A percentile compares a stretch with the other conserved stretches of the same genome.
Conservation (phyloP, 2,797 vertebrate species). For the Coregonus ussuriensis region DNA sequence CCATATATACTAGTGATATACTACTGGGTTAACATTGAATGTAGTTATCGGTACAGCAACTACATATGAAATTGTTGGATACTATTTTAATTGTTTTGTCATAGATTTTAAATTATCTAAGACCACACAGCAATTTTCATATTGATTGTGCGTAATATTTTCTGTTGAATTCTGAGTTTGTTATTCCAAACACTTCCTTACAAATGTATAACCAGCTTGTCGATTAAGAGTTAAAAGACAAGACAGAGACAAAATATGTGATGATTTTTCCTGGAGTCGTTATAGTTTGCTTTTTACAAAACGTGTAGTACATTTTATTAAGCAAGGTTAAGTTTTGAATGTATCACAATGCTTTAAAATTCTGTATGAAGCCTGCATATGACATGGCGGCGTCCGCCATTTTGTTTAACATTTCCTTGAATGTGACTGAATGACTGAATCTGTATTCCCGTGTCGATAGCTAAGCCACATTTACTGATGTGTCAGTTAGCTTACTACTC, state of each 20-base stretch:
- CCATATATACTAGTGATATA: not conserved
- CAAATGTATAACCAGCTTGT: not conserved
- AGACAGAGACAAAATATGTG: not conserved
- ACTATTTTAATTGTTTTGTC: too few species aligned
- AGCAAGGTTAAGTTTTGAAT: not conserved
- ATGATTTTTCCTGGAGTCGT: not conserved
- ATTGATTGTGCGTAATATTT: too few species aligned
- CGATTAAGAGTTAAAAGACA: not conserved
- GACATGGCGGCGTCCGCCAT: constrained; percentile 61
- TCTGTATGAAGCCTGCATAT: not conserved
- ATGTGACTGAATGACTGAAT: constrained; percentile 43
- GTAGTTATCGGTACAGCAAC: too few species aligned
- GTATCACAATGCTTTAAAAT: not conserved
- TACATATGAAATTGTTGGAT: too few species aligned
- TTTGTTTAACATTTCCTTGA: constrained; percentile 50
- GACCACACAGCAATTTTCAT: too few species aligned
- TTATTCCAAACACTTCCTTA: not conserved
- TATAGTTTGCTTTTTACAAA: constrained; percentile 1
- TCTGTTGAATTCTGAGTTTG: too few species aligned
- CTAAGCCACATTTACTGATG: not conserved
- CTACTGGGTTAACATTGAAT: not conserved
- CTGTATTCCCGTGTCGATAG: constrained; percentile 2
- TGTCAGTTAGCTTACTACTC: not conserved
- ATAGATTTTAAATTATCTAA: too few species aligned
- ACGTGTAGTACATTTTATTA: not conserved